Base-by-base conservation (phyloP, 2,113 vertebrate species). In the Festucalex cinctus region DNA sequence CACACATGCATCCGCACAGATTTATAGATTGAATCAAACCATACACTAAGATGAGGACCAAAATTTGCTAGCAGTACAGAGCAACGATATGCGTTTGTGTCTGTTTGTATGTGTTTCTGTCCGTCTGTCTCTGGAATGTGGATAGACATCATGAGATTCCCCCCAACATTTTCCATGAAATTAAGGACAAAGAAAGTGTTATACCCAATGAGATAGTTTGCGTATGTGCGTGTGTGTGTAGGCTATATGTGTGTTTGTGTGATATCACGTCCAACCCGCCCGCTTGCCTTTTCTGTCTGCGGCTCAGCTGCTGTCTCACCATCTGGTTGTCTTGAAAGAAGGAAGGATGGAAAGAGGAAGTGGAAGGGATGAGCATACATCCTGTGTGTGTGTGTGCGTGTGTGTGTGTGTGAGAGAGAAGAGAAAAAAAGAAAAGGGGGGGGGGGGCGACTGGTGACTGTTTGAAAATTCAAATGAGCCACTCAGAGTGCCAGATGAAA, bases 151-250 rank as follows among this genome's bases (percentile, higher is more conserved):
- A 56, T 69, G 70, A 76, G 71, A 79, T 85, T 82, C 59, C 77
- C 69, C 78, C 68, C 70, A 64, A 82, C 74, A 68, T 85, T 89
- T 88, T 80, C 66, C 76, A 79, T 68, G 77, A 76, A 76, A 73
- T 71, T 41, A 71, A 65, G 51, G 56, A 91, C 90, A 92, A 91
- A 88, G 75, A 78, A 65, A 76, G 72, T 79, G 88, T 91, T 91
- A 83, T 89, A 62, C 26, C 35, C 63, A 57, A 26, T 28, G 9
- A 71, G 65, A 71, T 67, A 39, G 51, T 51, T 37, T 26, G n/a
- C n/a, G 59, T 2, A 65, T 13, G 68, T 44, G 81, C 60, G 73
- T 80, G 76, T 72, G 69, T 6, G 77, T 88, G 22, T 54, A 19
- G n/a, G 66, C 22, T n/a, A 46, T 36, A 65, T 76, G 74, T 44